Evolutionary conservation across 2,888 invertebrate species (phyloP), one percentile per base, ranked within the genome.

Genomic region (Lasioglossum morio): DNA sequence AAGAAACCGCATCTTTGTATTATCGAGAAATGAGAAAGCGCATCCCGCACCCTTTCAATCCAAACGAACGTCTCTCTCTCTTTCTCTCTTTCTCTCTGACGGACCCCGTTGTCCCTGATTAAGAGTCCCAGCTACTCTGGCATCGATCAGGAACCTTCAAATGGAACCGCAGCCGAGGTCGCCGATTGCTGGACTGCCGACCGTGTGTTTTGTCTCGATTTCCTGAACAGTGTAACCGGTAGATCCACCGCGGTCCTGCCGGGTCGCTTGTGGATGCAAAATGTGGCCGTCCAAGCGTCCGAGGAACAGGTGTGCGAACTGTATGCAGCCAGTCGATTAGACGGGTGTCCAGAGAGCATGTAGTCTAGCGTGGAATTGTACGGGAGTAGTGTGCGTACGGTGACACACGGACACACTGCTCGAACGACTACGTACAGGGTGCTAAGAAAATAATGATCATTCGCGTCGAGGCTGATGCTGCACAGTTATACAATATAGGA

Each of bases 291-390:
- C 81, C 82, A 43, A 75, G 84, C 83, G 80, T 81, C 80, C 80
- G 81, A 73, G 82, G 86, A 90, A 89, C 90, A 90, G 90, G 91
- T 90, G 90, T 86, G 87, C 85, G 77, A 46, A 75, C 84, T 90
- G 77, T 86, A 82, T 84, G 86, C 83, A 81, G 80, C 81, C 81
- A 86, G 90, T 87, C 90, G 90, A 90, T 90, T 86, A 90, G 90
- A 90, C 86, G 89, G 82, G 81, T 87, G 87, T 83, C 86, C 87
- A 85, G 84, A 80, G 88, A 86, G 84, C 91, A 87, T 89, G 91
- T 90, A 86, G 89, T 53, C 82, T 60, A 72, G 81, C 80, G 86
- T 89, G 82, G 87, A 87, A 89, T 90, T 90, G 91, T 84, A 66
- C 57, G 48, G 77, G 37, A 63, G 70, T 57, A 63, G 87, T 85